Evolutionary conservation across 2,888 invertebrate species (phyloP).

Genomic region (Nemurella pictetii): DNA sequence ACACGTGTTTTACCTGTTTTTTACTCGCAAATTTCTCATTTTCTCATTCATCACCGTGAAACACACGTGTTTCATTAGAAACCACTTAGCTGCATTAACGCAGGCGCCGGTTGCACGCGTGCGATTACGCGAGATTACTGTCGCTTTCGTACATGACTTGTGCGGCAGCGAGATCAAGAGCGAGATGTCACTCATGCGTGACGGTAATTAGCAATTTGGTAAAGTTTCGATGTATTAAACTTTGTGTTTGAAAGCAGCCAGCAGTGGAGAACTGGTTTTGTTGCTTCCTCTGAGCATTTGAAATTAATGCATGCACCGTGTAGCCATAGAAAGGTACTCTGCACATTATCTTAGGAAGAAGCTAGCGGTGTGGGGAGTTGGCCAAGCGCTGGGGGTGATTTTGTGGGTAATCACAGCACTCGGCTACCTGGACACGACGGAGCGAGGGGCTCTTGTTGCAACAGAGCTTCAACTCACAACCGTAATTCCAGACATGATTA

Average conservation of each 20-base stretch:
- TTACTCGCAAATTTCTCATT: background rate
- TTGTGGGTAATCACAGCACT: background rate
- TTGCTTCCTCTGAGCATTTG: background rate
- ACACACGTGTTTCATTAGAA: background rate
- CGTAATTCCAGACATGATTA: background rate
- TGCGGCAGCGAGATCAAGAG: background rate
- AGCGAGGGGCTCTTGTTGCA: background rate
- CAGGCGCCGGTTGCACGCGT: background rate
- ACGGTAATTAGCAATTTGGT: background rate
- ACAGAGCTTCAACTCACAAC: background rate
- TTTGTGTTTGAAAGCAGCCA: background rate
- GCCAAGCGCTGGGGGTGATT: background rate
- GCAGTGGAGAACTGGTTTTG: background rate
- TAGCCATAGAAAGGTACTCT: too few species aligned
- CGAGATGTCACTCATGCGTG: background rate
- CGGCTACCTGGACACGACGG: background rate
- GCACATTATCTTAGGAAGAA: background rate
- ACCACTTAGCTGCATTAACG: background rate
- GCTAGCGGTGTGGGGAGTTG: background rate
- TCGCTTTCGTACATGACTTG: background rate
- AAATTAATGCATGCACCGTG: background rate
- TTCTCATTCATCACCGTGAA: background rate
- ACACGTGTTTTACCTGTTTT: background rate
- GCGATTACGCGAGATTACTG: background rate
- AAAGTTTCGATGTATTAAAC: background rate